These are phyloP conservation scores for Caerostris extrusa DNA, from an alignment of 1,140 invertebrate genomes.

Conservation along the genomic window DNA sequence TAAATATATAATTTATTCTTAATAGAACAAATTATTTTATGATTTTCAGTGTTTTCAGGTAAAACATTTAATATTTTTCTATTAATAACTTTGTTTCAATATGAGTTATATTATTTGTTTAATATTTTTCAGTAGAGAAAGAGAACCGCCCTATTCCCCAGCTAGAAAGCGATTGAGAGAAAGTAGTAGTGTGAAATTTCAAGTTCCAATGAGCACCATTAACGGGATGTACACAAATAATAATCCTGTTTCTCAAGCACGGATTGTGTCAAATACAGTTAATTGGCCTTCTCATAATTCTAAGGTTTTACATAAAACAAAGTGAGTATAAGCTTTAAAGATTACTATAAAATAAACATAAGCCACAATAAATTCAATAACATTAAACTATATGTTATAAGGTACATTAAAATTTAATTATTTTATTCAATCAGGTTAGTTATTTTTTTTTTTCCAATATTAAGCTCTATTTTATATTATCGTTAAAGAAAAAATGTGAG, in stretches of 20 bases:
- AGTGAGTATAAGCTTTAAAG: too few species aligned
- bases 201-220: slow-evolving; percentile 20
- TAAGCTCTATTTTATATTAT: too few species aligned
- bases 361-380: too few species aligned
- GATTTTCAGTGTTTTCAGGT: neutral
- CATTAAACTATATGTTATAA: too few species aligned
- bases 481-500: too few species aligned
- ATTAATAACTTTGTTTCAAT: neutral
- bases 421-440: too few species aligned
- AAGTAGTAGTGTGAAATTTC: slow-evolving; percentile 90
- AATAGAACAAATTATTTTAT: neutral
- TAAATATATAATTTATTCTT: too few species aligned
- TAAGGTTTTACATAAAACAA: neutral
- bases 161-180: slow-evolving; percentile 98
- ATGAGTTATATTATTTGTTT: neutral
- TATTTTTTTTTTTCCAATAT: too few species aligned
- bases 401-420: too few species aligned
- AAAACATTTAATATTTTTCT: neutral
- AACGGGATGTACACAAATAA: neutral
- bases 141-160: slow-evolving; percentile 90
- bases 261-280: slow-evolving; percentile 50
- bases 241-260: slow-evolving; percentile 33
- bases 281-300: slow-evolving; percentile 71
- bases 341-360: too few species aligned
- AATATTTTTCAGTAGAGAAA: slow-evolving; percentile 27